These are phyloP conservation scores for Sinhomidia bicolor DNA, from an alignment of 2,888 invertebrate species.

Conservation along the genomic window DNA sequence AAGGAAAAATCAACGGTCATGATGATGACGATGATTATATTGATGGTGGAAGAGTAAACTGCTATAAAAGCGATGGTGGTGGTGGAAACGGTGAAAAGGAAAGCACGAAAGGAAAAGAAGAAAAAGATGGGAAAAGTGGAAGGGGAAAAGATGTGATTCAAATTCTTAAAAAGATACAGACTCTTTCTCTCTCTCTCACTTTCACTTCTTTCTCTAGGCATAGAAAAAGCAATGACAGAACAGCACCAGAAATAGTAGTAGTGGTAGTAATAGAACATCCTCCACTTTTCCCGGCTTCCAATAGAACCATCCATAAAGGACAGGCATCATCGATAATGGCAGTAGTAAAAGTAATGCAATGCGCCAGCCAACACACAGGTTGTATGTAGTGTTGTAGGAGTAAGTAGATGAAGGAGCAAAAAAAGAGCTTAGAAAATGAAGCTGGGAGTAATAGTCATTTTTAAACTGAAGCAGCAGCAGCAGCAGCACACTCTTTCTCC, in stretches of 20 bases:
- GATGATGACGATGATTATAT: constrained; percentile 16
- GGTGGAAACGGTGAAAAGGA: constrained; percentile 1
- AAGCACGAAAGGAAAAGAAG: background rate
- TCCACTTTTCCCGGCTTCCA: background rate
- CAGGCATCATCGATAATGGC: constrained; percentile 31
- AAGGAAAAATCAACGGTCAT: constrained; percentile 30
- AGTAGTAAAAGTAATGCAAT: constrained; percentile 23
- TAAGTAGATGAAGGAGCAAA: background rate
- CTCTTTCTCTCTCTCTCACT: background rate
- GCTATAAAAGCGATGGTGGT: background rate
- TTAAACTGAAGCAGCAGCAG: constrained; percentile 13
- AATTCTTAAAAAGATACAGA: constrained; percentile 56
- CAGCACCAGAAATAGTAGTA: background rate
- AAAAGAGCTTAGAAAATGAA: background rate
- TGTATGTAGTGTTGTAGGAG: background rate
- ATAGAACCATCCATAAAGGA: constrained; percentile 41
- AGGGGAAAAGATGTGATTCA: constrained; percentile 43
- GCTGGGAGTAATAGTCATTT: constrained; percentile 5
- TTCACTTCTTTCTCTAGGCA: background rate
- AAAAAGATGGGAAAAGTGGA: constrained; percentile 3
- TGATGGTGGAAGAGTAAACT: constrained; percentile 33
- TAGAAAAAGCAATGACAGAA: constrained; percentile 11
- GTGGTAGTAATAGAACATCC: constrained; percentile 23
- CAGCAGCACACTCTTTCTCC: constrained; percentile 12
- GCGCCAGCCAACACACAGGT: background rate